These are phyloP conservation scores for Drosophila asahinai DNA, from an alignment of 1,140 invertebrate species.

Conservation along the genomic window DNA sequence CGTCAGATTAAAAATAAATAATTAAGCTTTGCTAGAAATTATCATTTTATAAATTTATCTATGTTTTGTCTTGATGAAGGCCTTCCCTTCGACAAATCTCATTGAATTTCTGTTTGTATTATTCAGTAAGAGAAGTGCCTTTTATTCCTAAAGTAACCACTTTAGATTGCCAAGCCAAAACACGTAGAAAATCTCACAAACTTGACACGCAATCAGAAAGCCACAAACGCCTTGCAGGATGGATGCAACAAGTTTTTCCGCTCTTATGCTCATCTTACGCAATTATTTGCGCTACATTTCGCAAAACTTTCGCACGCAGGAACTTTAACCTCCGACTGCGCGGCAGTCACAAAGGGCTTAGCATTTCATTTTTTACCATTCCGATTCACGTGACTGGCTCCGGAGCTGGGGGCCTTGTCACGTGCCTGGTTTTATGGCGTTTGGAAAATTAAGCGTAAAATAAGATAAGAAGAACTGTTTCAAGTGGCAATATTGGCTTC, in stretches of 20 bases:
- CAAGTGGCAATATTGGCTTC: neutral
- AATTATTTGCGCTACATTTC: slow-evolving; percentile 62
- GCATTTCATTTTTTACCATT: slow-evolving; percentile 39
- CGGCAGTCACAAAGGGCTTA: slow-evolving; percentile 52
- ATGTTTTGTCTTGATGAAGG: too few relatives aligned
- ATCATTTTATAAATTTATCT: neutral
- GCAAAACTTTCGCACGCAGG: slow-evolving; percentile 53
- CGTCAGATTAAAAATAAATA: too few relatives aligned
- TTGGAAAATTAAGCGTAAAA: neutral
- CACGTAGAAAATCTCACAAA: slow-evolving; percentile 13
- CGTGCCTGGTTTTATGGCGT: slow-evolving; percentile 37
- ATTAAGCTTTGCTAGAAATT: neutral
- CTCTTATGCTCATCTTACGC: slow-evolving; percentile 58
- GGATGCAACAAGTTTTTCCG: slow-evolving; percentile 60
- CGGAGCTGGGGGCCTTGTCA: slow-evolving; percentile 51
- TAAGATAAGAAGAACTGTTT: neutral
- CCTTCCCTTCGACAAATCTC: too few relatives aligned
- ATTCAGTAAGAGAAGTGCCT: neutral
- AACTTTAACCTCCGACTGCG: slow-evolving; percentile 57
- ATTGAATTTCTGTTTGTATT: neutral
- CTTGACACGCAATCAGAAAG: slow-evolving; percentile 53
- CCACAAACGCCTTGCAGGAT: slow-evolving; percentile 34
- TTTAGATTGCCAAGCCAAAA: slow-evolving; percentile 3
- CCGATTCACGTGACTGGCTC: slow-evolving; percentile 62
- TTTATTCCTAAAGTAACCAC: neutral